A percentile compares a stretch with the other conserved stretches of the same genome.
Conservation (phyloP, 1,140 invertebrate genomes). For the Drosophila asahinai region DNA sequence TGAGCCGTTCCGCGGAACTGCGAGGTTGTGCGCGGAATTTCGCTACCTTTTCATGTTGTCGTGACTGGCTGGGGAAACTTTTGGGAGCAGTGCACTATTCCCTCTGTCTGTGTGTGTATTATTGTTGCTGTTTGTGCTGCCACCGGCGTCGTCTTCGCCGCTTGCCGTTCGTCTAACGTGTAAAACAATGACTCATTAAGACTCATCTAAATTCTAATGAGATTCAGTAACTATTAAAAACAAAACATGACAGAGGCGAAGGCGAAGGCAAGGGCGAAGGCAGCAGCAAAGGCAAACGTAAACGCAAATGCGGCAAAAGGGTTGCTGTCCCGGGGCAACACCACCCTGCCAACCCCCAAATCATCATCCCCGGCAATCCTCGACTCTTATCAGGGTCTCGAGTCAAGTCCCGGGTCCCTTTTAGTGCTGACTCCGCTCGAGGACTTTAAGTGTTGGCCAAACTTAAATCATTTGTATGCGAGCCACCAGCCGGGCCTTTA, state of each 20-base stretch:
- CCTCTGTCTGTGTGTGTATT: conserved; percentile 9
- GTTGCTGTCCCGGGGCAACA: conserved; percentile 68
- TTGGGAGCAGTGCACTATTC: conserved; percentile 36
- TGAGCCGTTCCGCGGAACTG: conserved; percentile 17
- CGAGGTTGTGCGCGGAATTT: conserved; percentile 30
- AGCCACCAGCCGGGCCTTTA: conserved; percentile 69
- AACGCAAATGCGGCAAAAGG: conserved; percentile 71
- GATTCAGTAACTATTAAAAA: conserved; percentile 85
- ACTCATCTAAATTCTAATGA: conserved; percentile 85
- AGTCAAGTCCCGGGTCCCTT: conserved; percentile 51
- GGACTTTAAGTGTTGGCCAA: conserved; percentile 56
- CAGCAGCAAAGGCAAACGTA: conserved; percentile 19
- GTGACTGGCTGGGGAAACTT: conserved; percentile 42
- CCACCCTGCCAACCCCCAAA: background rate
- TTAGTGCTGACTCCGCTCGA: conserved; percentile 74
- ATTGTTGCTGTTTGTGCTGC: conserved; percentile 48
- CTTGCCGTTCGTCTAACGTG: conserved; percentile 73
- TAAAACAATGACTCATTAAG: conserved; percentile 85
- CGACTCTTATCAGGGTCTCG: conserved; percentile 55
- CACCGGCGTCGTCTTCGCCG: conserved; percentile 37
- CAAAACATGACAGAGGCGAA: conserved; percentile 72
- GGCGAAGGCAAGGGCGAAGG: conserved; percentile 2
- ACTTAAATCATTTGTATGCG: conserved; percentile 78
- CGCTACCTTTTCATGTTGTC: conserved; percentile 71
- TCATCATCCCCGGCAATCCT: conserved; percentile 17